Percentiles rank a stretch among this genome's conserved stretches.
phyloP scores from a whole-genome alignment of 2,888 invertebrate genomes.

The Pollenia labialis region DNA sequence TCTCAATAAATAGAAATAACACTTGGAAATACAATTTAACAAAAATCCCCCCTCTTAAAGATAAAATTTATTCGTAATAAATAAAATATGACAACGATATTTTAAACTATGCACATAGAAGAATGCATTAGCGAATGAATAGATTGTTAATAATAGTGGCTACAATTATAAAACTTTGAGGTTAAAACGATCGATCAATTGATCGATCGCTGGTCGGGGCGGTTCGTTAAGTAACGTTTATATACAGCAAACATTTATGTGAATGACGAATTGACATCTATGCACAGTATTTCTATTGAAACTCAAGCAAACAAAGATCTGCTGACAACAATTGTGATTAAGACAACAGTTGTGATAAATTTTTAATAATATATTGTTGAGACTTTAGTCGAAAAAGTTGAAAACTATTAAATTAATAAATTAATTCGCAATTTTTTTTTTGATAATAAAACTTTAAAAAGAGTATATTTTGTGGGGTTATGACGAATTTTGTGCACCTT shows the following conservation, averaged over 20 bases:
- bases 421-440: too few relatives aligned
- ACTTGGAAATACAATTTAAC: conserved; percentile 10
- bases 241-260: not conserved
- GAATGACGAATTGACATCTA: not conserved
- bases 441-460: too few relatives aligned
- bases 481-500: too few relatives aligned
- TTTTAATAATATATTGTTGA: too few relatives aligned
- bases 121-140: not conserved
- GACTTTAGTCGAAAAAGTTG: too few relatives aligned
- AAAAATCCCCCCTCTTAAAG: not conserved
- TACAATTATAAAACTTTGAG: conserved; percentile 1
- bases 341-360: too few relatives aligned
- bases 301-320: not conserved
- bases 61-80: not conserved
- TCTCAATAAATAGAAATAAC: conserved; percentile 11
- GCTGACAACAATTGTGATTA: too few relatives aligned
- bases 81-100: not conserved
- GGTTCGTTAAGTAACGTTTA: not conserved
- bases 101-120: not conserved
- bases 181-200: not conserved
- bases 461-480: too few relatives aligned
- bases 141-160: not conserved
- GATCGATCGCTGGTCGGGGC: not conserved
- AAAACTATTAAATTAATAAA: too few relatives aligned
- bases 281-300: not conserved